Evolutionary conservation across 2,888 invertebrate species (phyloP).

Genomic region (Trimorus sp.): DNA sequence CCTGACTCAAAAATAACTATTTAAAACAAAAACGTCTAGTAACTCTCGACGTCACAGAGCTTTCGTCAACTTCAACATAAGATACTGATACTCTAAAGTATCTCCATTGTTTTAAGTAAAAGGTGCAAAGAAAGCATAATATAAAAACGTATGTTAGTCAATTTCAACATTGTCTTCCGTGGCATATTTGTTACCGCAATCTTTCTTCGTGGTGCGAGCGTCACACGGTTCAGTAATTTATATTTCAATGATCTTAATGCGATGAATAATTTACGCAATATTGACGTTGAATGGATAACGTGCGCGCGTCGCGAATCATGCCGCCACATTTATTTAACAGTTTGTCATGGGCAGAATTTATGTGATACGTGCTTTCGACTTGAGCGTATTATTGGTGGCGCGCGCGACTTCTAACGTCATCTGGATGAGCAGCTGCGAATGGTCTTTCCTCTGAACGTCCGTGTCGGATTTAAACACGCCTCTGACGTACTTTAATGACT

Average conservation of each 20-base stretch:
- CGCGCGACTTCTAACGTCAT: constrained; percentile 24
- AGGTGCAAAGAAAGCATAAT: too few relatives aligned
- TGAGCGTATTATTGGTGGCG: constrained; percentile 29
- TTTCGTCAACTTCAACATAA: too few relatives aligned
- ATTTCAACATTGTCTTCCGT: too few relatives aligned
- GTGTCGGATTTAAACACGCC: constrained; percentile 20
- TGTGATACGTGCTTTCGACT: constrained; percentile 43
- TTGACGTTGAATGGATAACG: constrained; percentile 35
- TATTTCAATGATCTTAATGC: constrained; percentile 55
- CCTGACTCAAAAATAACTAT: too few relatives aligned
- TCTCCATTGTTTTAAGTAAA: too few relatives aligned
- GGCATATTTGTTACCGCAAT: neutral
- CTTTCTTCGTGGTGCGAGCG: constrained; percentile 28
- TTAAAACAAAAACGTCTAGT: too few relatives aligned
- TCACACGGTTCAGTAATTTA: constrained; percentile 38
- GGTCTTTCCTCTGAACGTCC: constrained; percentile 15
- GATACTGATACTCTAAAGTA: too few relatives aligned
- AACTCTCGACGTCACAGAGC: too few relatives aligned
- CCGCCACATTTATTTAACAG: constrained; percentile 46
- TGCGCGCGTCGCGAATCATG: constrained; percentile 10
- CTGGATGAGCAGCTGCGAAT: constrained; percentile 27
- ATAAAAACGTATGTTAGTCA: too few relatives aligned
- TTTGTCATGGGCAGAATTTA: constrained; percentile 51
- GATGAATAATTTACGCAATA: constrained; percentile 51
- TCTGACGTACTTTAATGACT: constrained; percentile 40